Base-by-base conservation (phyloP, 2,113 vertebrate genomes). In the Maccullochella peelii region DNA sequence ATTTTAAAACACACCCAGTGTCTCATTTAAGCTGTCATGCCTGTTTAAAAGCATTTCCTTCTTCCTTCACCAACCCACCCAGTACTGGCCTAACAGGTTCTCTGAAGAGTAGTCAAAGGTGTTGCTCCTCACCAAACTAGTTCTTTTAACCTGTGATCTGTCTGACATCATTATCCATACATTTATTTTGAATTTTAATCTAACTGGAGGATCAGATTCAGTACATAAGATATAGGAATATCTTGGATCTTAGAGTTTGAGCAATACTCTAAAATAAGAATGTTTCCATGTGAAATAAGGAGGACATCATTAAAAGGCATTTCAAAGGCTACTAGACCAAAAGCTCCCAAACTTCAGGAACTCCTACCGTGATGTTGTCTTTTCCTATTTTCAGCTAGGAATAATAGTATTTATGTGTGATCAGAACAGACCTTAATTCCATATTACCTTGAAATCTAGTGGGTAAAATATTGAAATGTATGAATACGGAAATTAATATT, bases 41-140 rank as follows among this genome's bases (percentile, higher is more conserved):
- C 57, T 52, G 61, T 44, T 82, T 61, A 49, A 63, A 73, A 52
- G 18, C 27, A 6, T 36, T 59, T 88, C 63, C 73, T 87, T 67
- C 77, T 88, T 88, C 88, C 68, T 79, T 75, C 36, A 44, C 9
- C 30, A 72, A 82, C 58, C 69, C 21, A 85, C 78, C 77, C 83
- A 70, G 47, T 85, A 93, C 92, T 54, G 52, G 80, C 83, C 57
- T 6, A 89, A 95, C 93, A 77, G 90, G 94, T 95, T 94, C 73
- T 83, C 30, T 14, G 18, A 40, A 87, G 81, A 84, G 77, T 81
- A 89, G 49, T 70, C 55, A 58, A 71, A 88, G 87, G 86, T 83
- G 79, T 75, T 80, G 57, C 36, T 87, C 76, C 92, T 83, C 73
- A 88, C 90, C 80, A 88, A 88, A 94, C 91, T 68, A 79, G 93